Base-by-base conservation (phyloP, 2,113 vertebrate genomes). In the Pongo pygmaeus region DNA sequence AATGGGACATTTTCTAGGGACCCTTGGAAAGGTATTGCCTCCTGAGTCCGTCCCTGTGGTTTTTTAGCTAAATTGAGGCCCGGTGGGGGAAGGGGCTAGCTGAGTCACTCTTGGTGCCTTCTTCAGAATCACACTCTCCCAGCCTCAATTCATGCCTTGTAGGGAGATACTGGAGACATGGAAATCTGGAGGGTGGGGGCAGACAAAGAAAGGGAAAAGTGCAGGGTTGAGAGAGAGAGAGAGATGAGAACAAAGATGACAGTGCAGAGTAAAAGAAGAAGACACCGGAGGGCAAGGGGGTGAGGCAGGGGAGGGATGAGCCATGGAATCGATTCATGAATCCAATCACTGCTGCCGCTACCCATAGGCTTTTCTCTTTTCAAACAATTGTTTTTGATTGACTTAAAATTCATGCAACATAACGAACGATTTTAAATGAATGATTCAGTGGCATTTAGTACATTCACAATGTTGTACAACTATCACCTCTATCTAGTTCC, bases 81-180 rank as follows among this genome's bases (percentile, higher is more conserved):
- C 9, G 0, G 43, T 43, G 43, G 43, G 30, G 23, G 30, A 89
- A 74, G 57, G 20, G 79, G n/a, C 67, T 50, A 10, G 43, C 59
- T 23, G 40, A 67, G 48, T 14, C 2, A 5, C 38, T n/a, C 48
- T 2, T 3, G 11, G 55, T 6, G 30, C 27, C 43, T 52, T 6
- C 1, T 75, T 22, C 4, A 22, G 67, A 43, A 20, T 30, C 72
- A 46, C 30, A 57, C 8, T 5, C 27, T 64, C n/a, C 18, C 12
- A 11, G 50, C 5, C 46, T 30, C 52, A 48, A 0, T 0, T 23
- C 35, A 16, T 3, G 35, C 74, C 55, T 40, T 35, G 20, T 16
- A 48, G 7, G 2, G 7, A 30, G 43, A 14, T 27, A 30, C 1
- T 1, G 59, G 7, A 30, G 43, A 7, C 43, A 30, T 0, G 11